Percentiles rank a stretch among this genome's conserved stretches.
Conservation (phyloP, 2,113 vertebrate species). For the Tychaedon coryphoeus region DNA sequence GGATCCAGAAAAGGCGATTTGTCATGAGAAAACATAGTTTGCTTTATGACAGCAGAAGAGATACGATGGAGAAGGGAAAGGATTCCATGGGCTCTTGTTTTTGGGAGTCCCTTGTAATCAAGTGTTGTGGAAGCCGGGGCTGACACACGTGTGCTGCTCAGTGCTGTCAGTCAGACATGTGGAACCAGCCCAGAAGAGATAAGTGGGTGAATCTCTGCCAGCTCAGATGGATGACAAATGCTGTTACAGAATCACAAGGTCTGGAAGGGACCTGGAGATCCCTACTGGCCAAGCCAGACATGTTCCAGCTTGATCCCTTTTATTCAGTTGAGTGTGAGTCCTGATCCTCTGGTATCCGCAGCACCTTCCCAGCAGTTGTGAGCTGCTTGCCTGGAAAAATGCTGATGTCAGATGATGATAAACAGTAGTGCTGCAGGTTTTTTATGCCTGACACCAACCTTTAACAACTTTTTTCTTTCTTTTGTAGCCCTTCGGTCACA, state of each 20-base stretch:
- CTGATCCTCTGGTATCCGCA: background rate
- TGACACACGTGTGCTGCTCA: background rate
- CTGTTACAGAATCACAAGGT: background rate
- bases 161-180: background rate
- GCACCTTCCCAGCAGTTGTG: background rate
- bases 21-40: background rate
- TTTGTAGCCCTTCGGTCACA: constrained; percentile 94
- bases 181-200: background rate
- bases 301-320: background rate
- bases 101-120: background rate
- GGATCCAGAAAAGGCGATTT: background rate
- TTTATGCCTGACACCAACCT: background rate
- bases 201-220: background rate
- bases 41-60: background rate
- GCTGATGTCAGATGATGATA: background rate
- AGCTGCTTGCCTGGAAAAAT: background rate
- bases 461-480: background rate
- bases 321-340: background rate
- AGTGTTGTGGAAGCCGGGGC: background rate
- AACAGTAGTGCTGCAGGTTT: accelerated
- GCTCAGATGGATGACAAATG: background rate
- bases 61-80: background rate
- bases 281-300: background rate
- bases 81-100: background rate
- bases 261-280: background rate